These are phyloP conservation scores for Sebastes hubbsi DNA, from an alignment of 2,797 vertebrate species.

Conservation along the genomic window DNA sequence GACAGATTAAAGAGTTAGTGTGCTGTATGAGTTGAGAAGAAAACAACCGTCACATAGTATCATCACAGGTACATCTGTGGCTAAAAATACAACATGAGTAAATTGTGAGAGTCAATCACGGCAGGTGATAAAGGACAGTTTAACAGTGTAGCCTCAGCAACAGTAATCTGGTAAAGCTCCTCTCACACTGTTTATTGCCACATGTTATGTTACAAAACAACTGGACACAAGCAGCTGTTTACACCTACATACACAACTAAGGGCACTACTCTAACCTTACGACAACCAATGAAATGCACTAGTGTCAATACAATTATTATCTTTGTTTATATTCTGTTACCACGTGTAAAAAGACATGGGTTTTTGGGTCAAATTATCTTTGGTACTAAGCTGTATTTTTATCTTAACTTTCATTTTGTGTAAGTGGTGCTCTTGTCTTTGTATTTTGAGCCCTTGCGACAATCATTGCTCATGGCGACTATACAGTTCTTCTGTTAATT, in stretches of 20 bases:
- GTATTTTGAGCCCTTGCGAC: too few species aligned
- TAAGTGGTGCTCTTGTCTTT: too few species aligned
- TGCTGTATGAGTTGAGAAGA: background rate
- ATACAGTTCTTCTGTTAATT: too few species aligned
- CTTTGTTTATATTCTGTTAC: background rate
- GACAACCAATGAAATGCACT: background rate
- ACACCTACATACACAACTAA: background rate
- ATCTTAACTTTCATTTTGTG: too few species aligned
- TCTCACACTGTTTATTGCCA: background rate
- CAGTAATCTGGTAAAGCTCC: background rate
- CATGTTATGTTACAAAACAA: background rate
- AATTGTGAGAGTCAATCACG: background rate
- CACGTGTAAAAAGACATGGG: background rate
- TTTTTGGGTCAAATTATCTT: background rate
- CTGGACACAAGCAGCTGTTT: background rate
- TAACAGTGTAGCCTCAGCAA: background rate
- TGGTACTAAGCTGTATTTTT: too few species aligned
- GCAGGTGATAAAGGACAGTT: background rate
- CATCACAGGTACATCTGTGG: background rate
- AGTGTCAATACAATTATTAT: background rate
- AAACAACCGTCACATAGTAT: background rate
- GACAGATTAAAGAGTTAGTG: conserved; percentile 1
- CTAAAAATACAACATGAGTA: conserved; percentile 7
- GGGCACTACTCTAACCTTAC: background rate
- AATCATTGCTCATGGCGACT: too few species aligned